phyloP scores from a whole-genome alignment of 2,888 invertebrate genomes.

The Anodontia alba region DNA sequence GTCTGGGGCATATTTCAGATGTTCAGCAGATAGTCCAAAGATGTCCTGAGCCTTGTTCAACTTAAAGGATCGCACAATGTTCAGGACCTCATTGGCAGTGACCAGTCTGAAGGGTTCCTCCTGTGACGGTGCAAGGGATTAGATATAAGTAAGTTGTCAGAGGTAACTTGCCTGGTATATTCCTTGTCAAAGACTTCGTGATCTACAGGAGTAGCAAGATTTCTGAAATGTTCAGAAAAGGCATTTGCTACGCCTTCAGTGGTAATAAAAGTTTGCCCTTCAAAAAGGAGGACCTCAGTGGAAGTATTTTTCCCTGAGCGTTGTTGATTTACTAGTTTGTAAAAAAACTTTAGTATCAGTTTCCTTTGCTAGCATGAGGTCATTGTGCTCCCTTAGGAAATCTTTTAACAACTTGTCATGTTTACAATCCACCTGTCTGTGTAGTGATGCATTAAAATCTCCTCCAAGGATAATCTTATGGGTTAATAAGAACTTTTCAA shows the following conservation, averaged over 20 bases:
- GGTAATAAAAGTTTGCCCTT: neutral
- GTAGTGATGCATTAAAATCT: too few relatives aligned
- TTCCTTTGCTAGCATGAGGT: neutral
- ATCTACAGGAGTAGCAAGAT: neutral
- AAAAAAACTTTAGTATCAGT: neutral
- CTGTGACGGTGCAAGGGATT: neutral
- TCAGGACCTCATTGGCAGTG: neutral
- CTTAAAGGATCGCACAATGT: conserved; percentile 4
- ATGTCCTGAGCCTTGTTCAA: neutral
- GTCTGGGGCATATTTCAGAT: neutral
- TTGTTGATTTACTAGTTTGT: neutral
- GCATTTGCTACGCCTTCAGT: neutral
- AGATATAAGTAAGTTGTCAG: neutral
- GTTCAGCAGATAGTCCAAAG: neutral
- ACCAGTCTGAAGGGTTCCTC: neutral
- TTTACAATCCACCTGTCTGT: too few relatives aligned
- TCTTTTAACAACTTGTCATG: too few relatives aligned
- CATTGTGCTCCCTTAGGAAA: neutral
- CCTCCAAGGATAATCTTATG: too few relatives aligned
- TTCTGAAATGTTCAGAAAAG: neutral
- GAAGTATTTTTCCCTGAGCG: neutral
- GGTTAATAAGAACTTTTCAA: too few relatives aligned
- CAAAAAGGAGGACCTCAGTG: neutral
- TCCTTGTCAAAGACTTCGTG: neutral
- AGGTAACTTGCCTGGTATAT: neutral